phyloP scores from a whole-genome alignment of 2,888 invertebrate genomes.

The Callyntrura guangdongensis region DNA sequence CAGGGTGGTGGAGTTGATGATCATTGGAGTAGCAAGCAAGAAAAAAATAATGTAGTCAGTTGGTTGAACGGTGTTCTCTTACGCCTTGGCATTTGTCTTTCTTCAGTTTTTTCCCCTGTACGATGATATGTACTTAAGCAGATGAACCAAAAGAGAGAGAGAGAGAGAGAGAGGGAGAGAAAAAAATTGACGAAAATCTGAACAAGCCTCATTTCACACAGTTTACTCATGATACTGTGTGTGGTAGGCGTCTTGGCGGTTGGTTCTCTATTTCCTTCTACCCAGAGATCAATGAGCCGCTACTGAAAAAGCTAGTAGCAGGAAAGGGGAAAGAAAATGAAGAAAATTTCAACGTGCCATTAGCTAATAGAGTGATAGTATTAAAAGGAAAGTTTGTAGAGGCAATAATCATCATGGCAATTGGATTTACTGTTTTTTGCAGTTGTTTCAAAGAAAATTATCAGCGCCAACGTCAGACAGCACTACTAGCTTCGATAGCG shows the following conservation, averaged over 20 bases:
- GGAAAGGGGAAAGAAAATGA: not conserved
- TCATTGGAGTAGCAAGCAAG: too few species aligned
- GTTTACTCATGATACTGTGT: slow-evolving; percentile 7
- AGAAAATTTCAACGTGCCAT: slow-evolving; percentile 60
- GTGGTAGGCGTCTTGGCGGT: not conserved
- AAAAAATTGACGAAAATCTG: slow-evolving; percentile 26
- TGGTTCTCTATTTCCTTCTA: not conserved
- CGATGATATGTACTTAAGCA: not conserved
- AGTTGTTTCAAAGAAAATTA: slow-evolving; percentile 4
- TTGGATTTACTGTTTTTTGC: too few species aligned
- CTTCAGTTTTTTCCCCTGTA: not conserved
- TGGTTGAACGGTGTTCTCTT: too few species aligned
- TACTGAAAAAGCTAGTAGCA: slow-evolving; percentile 34
- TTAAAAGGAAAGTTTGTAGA: slow-evolving; percentile 12
- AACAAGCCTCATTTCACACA: slow-evolving; percentile 44
- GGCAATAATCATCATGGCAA: not conserved
- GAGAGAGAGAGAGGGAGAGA: not conserved
- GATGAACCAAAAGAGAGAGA: not conserved
- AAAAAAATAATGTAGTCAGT: too few species aligned
- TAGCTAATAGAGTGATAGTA: not conserved
- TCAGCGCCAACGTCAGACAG: not conserved
- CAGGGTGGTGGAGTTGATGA: too few species aligned
- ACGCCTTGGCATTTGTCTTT: slow-evolving; percentile 13
- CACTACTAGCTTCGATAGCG: too few species aligned
- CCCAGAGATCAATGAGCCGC: not conserved